These are phyloP conservation scores for Megamerina dolium DNA, from an alignment of 2,888 invertebrate genomes.

Conservation along the genomic window DNA sequence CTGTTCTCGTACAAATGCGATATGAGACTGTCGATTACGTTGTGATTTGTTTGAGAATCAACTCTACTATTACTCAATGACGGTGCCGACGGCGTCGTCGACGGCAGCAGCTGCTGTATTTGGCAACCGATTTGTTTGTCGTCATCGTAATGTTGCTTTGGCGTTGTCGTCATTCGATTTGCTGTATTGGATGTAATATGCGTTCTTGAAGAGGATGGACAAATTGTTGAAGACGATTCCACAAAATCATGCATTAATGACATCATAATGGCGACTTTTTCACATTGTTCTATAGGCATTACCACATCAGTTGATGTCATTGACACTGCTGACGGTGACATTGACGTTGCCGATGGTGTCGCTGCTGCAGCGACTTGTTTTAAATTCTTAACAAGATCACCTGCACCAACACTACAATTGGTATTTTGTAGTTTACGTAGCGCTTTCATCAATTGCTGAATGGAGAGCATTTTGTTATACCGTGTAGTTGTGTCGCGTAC, in stretches of 20 bases:
- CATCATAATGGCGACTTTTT: constrained; percentile 23
- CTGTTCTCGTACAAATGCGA: constrained; percentile 29
- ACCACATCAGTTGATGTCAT: constrained; percentile 19
- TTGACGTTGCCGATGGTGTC: constrained; percentile 16
- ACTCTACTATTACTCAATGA: too few relatives aligned
- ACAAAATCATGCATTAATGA: constrained; percentile 8
- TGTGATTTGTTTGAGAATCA: background rate
- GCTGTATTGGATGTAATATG: constrained; percentile 15
- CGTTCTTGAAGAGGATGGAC: constrained; percentile 1
- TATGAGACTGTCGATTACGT: background rate
- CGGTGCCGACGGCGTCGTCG: background rate
- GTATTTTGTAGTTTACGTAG: constrained; percentile 26
- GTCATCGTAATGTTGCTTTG: too few relatives aligned
- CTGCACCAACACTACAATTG: constrained; percentile 10
- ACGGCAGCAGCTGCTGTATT: constrained; percentile 12
- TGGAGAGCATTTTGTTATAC: constrained; percentile 34
- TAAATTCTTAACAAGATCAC: constrained; percentile 29
- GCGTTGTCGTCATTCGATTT: constrained; percentile 10
- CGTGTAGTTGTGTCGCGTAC: background rate
- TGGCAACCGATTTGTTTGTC: too few relatives aligned
- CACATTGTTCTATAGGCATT: constrained; percentile 8
- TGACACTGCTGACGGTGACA: constrained; percentile 25
- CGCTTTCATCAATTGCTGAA: constrained; percentile 40
- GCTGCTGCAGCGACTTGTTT: constrained; percentile 21
- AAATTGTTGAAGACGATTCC: too few relatives aligned